phyloP scores from a whole-genome alignment of 2,797 vertebrate genomes.

The Danio choprae region DNA sequence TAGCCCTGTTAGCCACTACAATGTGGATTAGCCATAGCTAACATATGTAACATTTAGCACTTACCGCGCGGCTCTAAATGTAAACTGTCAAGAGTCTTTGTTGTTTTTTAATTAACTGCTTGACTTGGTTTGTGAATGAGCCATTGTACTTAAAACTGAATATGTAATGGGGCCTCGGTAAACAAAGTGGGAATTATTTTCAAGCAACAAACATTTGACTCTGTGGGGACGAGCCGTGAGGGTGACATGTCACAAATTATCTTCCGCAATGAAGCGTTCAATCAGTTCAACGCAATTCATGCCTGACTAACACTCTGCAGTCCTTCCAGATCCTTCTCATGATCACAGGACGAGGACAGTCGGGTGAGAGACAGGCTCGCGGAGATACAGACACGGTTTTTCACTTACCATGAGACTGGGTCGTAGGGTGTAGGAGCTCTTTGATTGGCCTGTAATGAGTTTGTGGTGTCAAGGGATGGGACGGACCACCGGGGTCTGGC shows the following conservation, averaged over 20 bases:
- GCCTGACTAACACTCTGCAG: constrained; percentile 47
- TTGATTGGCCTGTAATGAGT: constrained; percentile 74
- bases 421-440: constrained; percentile 49
- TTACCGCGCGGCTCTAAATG: constrained; percentile 7
- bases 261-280: constrained; percentile 47
- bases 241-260: constrained; percentile 38
- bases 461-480: constrained; percentile 58
- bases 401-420: constrained; percentile 70
- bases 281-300: constrained; percentile 42
- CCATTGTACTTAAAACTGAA: constrained; percentile 23
- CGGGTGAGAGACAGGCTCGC: constrained; percentile 36
- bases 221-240: constrained; percentile 32
- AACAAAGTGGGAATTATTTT: constrained; percentile 43
- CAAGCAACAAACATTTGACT: constrained; percentile 42
- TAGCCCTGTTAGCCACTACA: constrained; percentile 11
- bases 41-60: constrained; percentile 31
- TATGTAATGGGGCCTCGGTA: constrained; percentile 29
- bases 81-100: constrained; percentile 35
- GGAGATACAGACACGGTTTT: constrained; percentile 67
- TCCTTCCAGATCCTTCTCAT: constrained; percentile 32
- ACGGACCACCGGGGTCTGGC: constrained; percentile 62
- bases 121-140: constrained; percentile 42
- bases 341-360: constrained; percentile 58
- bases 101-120: constrained; percentile 43
- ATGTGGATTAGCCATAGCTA: constrained; percentile 8